Evolutionary conservation across 2,888 invertebrate species (phyloP), one percentile per base, ranked within the genome.

Genomic region (Agrochola circellaris): DNA sequence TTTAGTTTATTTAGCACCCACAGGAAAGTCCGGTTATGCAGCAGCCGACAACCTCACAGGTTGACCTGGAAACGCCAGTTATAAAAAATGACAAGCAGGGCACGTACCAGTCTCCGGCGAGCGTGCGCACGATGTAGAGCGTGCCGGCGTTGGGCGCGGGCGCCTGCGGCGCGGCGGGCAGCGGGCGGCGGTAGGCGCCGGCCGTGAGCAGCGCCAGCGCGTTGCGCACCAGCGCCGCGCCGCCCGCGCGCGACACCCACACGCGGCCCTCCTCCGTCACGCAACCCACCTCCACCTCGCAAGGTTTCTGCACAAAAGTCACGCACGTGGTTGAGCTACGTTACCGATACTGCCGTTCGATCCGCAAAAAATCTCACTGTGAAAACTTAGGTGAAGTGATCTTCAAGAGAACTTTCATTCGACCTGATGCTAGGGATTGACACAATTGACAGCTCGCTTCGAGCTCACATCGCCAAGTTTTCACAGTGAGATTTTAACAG

Each of bases 121-220:
- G 93, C 83, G 96, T 96, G 90, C 96, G 96, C 92, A 96, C 96
- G 90, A 96, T 95, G 94, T 96, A 97, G 75, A 96, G 95, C 80
- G 94, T 89, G 88, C 84, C 82, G 82, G 91, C 86, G 77, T 84
- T 88, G 79, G 95, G 93, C 85, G 95, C 89, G 87, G 95, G 95
- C 61, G 95, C 95, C 87, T 91, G 91, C 80, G 96, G 96, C 90
- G 95, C 94, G 90, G 96, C 92, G 86, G 95, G 95, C 92, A 96
- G 94, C 89, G 94, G 94, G 72, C 96, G 95, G 88, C 96, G 95
- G 93, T 95, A 96, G 58, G 95, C 90, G 54, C 96, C 95, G 34
- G 92, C 92, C 87, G 95, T 95, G 26, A 96, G 94, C 92, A 96
- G 90, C 89, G 93, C 93, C 90, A 95, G 93, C 90, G 94, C 95